Evolutionary conservation across 2,797 vertebrate species (phyloP).

Genomic region (Crenuchus spilurus): DNA sequence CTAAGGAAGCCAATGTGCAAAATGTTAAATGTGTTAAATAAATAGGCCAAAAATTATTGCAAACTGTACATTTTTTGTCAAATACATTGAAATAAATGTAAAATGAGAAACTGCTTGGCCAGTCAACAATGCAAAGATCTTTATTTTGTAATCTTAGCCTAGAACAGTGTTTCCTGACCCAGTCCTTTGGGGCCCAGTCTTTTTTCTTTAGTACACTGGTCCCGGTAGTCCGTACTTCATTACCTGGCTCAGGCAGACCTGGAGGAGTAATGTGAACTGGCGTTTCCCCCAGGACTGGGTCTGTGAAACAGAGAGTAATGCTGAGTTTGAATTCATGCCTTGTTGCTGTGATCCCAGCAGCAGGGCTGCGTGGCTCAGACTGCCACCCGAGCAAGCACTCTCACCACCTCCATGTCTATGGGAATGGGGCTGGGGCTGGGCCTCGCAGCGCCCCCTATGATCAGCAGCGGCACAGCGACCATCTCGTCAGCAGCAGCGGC

Average conservation of each 20-base stretch:
- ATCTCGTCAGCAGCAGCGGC: constrained; percentile 85
- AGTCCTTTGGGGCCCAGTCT: background rate
- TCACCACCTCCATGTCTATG: constrained; percentile 77
- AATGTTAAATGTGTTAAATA: no score
- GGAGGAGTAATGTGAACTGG: constrained; percentile 6
- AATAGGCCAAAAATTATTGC: no score
- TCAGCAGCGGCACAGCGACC: constrained; percentile 80
- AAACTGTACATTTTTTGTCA: no score
- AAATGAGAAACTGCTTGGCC: no score
- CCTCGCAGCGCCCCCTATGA: constrained; percentile 77
- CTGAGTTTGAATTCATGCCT: background rate
- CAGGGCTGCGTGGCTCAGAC: constrained; percentile 80
- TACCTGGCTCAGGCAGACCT: background rate
- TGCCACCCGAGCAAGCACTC: constrained; percentile 74
- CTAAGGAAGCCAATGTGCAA: no score
- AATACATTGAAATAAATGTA: no score
- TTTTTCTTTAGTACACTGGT: background rate
- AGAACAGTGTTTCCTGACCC: background rate
- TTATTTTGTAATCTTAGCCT: no score
- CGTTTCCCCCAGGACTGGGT: background rate
- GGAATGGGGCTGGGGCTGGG: constrained; percentile 79
- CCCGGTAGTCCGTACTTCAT: constrained; percentile 27
- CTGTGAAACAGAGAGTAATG: background rate
- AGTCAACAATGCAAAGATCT: no score
- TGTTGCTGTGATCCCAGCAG: constrained; percentile 8